Evolutionary conservation across 2,888 invertebrate species (phyloP), one percentile per base, ranked within the genome.

Genomic region (Mycalesis mineus): DNA sequence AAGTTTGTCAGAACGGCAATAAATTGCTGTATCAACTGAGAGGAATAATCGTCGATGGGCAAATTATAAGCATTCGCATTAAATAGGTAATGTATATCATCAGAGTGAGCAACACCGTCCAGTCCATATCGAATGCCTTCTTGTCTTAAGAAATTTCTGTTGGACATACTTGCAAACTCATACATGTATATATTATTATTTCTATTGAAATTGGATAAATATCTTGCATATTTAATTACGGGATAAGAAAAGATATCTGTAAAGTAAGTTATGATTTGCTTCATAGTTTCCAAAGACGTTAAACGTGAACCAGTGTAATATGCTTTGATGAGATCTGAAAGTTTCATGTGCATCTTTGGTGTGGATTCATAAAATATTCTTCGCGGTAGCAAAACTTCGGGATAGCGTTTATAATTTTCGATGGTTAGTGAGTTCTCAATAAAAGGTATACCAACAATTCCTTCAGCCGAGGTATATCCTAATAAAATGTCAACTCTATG

Each of bases 391-490:
- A 79, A 55, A 8, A 74, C 15, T 58, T 83, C 83, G 13, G 68
- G 60, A 36, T 72, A 75, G 53, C 61, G 68, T 9, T 68, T 65
- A 52, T 74, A 78, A 0, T 57, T 54, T 7, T 64, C 11, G 0
- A 69, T 50, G 0, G 68, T 9, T 1, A 15, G 22, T 0, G 57
- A 29, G 54, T 70, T 69, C 17, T 48, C 48, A 8, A 70, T 55
- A 2, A 6, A 0, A 2, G 56, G 33, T 15, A 74, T 33, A 0
- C 47, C 67, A 1, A 75, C 0, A 11, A 76, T 29, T 0, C 93
- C 92, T 82, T 95, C 95, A 55, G 93, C 91, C 1, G 91, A 91
- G 8, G 93, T 95, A 7, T 93, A 74, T 1, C 95, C 95, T 22
- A 93, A 87, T 71, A 96, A 91, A 74, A 94, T 88, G 0, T 95